phyloP scores from a whole-genome alignment of 2,113 vertebrate genomes.

The Nettapus auritus region DNA sequence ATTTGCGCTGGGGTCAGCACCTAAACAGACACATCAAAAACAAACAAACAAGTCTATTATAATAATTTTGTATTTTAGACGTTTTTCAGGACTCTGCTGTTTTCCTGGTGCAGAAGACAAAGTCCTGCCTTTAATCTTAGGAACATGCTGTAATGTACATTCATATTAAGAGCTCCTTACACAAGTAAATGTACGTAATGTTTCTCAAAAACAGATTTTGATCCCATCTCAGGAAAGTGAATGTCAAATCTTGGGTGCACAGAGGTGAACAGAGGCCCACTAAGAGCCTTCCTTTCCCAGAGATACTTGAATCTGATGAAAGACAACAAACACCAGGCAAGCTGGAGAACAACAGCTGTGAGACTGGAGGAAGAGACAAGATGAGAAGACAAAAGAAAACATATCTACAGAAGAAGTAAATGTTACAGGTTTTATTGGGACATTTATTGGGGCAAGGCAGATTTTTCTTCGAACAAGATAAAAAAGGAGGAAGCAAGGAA shows the following conservation, averaged over 20 bases:
- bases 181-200: not conserved
- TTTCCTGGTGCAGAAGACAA: not conserved
- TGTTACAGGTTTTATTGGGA: not conserved
- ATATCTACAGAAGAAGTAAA: not conserved
- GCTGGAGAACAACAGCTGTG: not conserved
- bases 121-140: not conserved
- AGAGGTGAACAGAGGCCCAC: not conserved
- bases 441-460: not conserved
- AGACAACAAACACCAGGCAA: not conserved
- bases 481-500: not conserved
- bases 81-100: not conserved
- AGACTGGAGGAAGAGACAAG: not conserved
- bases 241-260: not conserved
- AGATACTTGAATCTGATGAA: not conserved
- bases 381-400: not conserved
- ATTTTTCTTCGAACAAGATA: not conserved
- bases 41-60: not conserved
- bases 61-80: not conserved
- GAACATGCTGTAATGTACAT: not conserved
- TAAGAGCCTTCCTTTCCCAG: not conserved
- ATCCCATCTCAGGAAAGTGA: not conserved
- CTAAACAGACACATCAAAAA: conserved; percentile 74
- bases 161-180: not conserved
- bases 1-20: conserved; percentile 87
- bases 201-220: not conserved